These are phyloP conservation scores for Stramonita haemastoma DNA, from an alignment of 2,888 invertebrate species.

Conservation along the genomic window DNA sequence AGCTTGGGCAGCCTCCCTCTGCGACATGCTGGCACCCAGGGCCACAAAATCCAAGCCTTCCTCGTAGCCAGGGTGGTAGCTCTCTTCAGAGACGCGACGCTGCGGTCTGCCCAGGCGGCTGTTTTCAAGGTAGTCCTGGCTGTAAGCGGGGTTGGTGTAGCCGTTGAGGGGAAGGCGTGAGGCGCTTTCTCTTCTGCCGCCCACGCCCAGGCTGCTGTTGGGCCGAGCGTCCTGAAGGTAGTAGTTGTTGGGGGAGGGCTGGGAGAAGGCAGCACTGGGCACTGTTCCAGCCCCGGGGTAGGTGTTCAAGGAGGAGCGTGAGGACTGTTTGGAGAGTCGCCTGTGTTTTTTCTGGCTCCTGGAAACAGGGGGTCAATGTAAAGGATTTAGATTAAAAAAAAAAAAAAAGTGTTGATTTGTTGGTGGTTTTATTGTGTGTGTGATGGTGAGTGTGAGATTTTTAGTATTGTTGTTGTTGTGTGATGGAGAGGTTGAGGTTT, in stretches of 20 bases:
- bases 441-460: too few relatives aligned
- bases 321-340: conserved; percentile 21
- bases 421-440: too few relatives aligned
- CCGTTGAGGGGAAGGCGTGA: not conserved
- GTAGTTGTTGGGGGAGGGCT: not conserved
- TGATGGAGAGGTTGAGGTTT: too few relatives aligned
- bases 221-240: not conserved
- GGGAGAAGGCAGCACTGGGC: not conserved
- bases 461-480: too few relatives aligned
- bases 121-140: not conserved
- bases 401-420: too few relatives aligned
- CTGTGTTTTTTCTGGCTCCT: conserved; percentile 11
- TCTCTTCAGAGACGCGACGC: not conserved
- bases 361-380: not conserved
- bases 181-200: not conserved
- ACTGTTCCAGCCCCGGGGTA: not conserved
- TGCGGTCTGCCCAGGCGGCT: not conserved
- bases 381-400: too few relatives aligned
- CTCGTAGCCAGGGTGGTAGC: conserved; percentile 18
- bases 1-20: not conserved
- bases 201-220: not conserved
- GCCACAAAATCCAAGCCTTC: conserved; percentile 39
- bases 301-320: conserved; percentile 25
- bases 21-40: conserved; percentile 9
- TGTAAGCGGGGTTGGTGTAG: conserved; percentile 19